Conservation (phyloP, 2,113 vertebrate species). For the Oreochromis tanganicae region DNA sequence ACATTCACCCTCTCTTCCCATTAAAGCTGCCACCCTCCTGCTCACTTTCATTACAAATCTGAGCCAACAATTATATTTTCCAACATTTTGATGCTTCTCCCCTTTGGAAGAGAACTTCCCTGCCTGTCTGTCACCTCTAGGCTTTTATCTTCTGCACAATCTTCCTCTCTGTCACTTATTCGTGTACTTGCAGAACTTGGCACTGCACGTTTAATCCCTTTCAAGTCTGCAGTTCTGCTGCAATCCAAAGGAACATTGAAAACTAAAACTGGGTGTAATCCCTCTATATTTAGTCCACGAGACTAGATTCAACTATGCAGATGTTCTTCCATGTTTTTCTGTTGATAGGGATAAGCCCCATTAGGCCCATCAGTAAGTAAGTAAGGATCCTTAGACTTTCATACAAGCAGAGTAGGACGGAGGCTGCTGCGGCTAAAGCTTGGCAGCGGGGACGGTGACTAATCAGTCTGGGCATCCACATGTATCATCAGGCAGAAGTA, state of each 20-base stretch:
- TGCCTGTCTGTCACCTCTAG: background rate
- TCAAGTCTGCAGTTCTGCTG: background rate
- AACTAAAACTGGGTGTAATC: background rate
- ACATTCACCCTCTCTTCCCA: background rate
- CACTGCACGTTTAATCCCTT: background rate
- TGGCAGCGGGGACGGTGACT: constrained; percentile 11
- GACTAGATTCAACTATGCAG: background rate
- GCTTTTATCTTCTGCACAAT: background rate
- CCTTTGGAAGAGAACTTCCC: background rate
- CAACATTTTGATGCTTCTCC: background rate
- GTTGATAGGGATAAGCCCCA: background rate
- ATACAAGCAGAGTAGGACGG: background rate
- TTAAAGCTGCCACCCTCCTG: background rate
- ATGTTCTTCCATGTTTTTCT: background rate
- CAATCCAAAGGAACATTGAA: background rate
- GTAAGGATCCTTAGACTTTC: background rate
- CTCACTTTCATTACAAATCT: background rate
- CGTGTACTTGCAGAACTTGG: background rate
- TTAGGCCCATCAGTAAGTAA: background rate
- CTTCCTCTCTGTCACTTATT: background rate
- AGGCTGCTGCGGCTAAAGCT: background rate
- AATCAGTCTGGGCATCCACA: constrained; percentile 3
- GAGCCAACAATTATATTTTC: constrained; percentile 41
- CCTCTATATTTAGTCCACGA: background rate
- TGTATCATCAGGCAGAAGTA: background rate